Evolutionary conservation across 2,888 invertebrate genomes (phyloP), one percentile per base, ranked within the genome.

Genomic region (Campoplex nolae): DNA sequence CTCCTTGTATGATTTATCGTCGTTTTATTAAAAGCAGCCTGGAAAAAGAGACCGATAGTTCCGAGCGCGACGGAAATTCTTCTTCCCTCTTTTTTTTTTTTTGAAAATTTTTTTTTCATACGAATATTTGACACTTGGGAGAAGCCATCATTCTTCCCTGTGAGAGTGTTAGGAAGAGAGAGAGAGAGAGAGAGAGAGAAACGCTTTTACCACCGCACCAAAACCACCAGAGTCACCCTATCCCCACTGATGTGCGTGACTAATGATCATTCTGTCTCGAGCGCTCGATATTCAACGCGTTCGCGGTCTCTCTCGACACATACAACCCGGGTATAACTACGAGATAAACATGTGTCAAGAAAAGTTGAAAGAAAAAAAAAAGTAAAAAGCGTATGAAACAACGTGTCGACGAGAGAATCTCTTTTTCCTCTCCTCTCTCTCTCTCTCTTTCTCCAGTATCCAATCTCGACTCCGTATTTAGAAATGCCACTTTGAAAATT

Each of bases 271-370:
- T 87, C 86, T 87, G 86, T 87, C 86, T 84, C 78, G 81, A 42
- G 84, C 84, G 86, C 84, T 87, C 86, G 86, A 87, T 89, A 90
- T 89, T 86, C 88, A 70, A 75, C 83, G 83, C 78, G 85, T 70
- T 35, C 62, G 42, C 70, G 75, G 65, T 79, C 77, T 83, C 79
- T 35, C 68, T 54, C 62, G 71, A 73, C n/a, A 70, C 81, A 67
- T 70, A 81, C 71, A 77, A 83, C 78, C 56, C 81, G 85, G 76
- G 86, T 86, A 58, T 58, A 83, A 86, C 83, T 84, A 74, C 81
- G 84, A 87, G 86, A 87, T 87, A 84, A 87, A 87, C 86, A 87
- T 87, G 86, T 87, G 86, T 87, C 86, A 84, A 78, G 86, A 84
- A 87, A 87, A 87, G 81, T 77, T 77, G 67, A 80, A 73, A 51